Evolutionary conservation across 2,888 invertebrate genomes (phyloP).

Genomic region (Prenolepis imparis): DNA sequence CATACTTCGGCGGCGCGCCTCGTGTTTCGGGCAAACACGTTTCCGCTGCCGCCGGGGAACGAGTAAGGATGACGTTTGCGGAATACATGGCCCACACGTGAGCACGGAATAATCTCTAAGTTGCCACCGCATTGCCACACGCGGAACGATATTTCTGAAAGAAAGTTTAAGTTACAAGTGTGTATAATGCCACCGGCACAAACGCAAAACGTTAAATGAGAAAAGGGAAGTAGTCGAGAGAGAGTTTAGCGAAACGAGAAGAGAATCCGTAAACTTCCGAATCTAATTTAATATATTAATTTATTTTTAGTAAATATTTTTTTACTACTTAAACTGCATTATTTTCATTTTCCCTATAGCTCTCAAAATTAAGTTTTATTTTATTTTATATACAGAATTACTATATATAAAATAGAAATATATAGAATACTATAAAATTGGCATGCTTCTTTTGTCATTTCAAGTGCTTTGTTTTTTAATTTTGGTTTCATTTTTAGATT

Average conservation of each 20-base stretch:
- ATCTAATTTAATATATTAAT: background rate
- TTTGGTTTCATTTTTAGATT: no score
- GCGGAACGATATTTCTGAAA: constrained; percentile 91
- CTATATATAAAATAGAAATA: no score
- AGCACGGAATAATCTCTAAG: constrained; percentile 98
- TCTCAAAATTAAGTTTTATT: no score
- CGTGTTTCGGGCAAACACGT: constrained; percentile 98
- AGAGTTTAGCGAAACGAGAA: background rate
- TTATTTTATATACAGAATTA: no score
- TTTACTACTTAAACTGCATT: no score
- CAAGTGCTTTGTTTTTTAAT: no score
- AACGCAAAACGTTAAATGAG: constrained; percentile 7
- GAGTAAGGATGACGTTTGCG: constrained; percentile 99
- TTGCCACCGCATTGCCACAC: constrained; percentile 99
- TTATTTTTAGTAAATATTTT: no score
- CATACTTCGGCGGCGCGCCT: constrained; percentile 99
- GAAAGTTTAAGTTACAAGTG: constrained; percentile 47
- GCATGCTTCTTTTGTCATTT: no score
- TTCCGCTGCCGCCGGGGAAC: constrained; percentile 98
- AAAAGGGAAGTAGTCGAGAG: background rate
- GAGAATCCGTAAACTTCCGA: background rate
- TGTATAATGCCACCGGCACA: background rate
- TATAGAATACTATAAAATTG: no score
- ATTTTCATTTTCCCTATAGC: no score
- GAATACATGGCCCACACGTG: constrained; percentile 97